These are phyloP conservation scores for Scaptodrosophila lebanonensis DNA, from an alignment of 1,140 invertebrate species.

Conservation along the genomic window DNA sequence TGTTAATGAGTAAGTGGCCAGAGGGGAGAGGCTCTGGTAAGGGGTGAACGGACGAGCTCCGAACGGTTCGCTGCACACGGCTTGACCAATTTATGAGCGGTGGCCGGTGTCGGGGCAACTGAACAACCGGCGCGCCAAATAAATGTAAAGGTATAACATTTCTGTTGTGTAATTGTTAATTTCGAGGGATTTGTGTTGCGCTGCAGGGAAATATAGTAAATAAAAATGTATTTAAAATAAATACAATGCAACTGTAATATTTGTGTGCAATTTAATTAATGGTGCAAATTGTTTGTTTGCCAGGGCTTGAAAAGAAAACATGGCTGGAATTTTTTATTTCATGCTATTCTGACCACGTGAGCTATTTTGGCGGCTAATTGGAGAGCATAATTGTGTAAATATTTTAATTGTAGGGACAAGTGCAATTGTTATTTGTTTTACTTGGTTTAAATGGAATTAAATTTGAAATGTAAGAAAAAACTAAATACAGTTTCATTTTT, in stretches of 20 bases:
- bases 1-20: slow-evolving; percentile 44
- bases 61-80: slow-evolving; percentile 32
- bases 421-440: no score
- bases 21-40: neutral
- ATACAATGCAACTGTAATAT: slow-evolving; percentile 14
- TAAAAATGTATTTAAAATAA: slow-evolving; percentile 1
- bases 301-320: no score
- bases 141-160: no score
- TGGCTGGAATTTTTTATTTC: slow-evolving; percentile 1
- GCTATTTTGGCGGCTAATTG: slow-evolving; percentile 29
- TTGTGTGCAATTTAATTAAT: slow-evolving; percentile 49
- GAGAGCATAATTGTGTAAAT: slow-evolving; percentile 32
- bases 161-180: slow-evolving; percentile 24
- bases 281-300: slow-evolving; percentile 2
- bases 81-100: slow-evolving; percentile 45
- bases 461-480: no score
- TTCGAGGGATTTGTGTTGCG: slow-evolving; percentile 9
- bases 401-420: no score
- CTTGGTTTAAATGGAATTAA: no score
- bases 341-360: slow-evolving; percentile 13
- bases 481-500: no score
- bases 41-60: neutral
- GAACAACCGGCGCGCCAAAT: neutral
- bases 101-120: slow-evolving; percentile 10
- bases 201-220: slow-evolving; percentile 19